Evolutionary conservation across 2,113 vertebrate genomes (phyloP).

Genomic region (Pygathrix nemaeus): DNA sequence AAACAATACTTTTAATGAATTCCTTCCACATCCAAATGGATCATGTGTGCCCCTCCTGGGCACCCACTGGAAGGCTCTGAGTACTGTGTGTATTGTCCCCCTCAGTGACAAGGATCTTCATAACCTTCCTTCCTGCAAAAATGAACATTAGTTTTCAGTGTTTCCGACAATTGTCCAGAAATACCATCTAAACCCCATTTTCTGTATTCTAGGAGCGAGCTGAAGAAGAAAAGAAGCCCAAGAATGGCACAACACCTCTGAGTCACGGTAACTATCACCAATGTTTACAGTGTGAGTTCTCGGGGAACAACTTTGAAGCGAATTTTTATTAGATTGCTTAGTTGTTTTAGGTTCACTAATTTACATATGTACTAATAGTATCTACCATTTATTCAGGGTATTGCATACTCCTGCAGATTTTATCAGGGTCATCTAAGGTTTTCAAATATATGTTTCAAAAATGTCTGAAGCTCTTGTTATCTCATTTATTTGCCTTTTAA

Average conservation of each 20-base stretch:
- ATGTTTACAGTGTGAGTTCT: neutral
- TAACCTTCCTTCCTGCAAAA: rapidly evolving
- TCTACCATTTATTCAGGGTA: neutral
- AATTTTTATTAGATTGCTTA: neutral
- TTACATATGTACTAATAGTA: neutral
- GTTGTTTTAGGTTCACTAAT: neutral
- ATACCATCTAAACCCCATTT: neutral
- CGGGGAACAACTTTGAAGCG: neutral
- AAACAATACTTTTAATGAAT: neutral
- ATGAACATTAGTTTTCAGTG: neutral
- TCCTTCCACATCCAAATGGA: rapidly evolving
- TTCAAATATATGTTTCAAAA: neutral
- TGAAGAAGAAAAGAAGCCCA: slow-evolving; percentile 37
- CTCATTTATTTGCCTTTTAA: neutral
- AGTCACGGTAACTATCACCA: slow-evolving; percentile 4
- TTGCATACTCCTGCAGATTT: neutral
- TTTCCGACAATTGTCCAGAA: neutral
- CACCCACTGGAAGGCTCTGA: neutral
- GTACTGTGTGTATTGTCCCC: neutral
- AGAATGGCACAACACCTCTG: neutral
- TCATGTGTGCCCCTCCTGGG: rapidly evolving
- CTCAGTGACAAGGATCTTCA: neutral
- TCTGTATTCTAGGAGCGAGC: slow-evolving; percentile 46
- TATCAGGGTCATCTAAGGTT: neutral
- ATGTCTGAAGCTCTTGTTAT: neutral